phyloP scores from a whole-genome alignment of 2,113 vertebrate genomes.

The Brienomyrus longianalis region DNA sequence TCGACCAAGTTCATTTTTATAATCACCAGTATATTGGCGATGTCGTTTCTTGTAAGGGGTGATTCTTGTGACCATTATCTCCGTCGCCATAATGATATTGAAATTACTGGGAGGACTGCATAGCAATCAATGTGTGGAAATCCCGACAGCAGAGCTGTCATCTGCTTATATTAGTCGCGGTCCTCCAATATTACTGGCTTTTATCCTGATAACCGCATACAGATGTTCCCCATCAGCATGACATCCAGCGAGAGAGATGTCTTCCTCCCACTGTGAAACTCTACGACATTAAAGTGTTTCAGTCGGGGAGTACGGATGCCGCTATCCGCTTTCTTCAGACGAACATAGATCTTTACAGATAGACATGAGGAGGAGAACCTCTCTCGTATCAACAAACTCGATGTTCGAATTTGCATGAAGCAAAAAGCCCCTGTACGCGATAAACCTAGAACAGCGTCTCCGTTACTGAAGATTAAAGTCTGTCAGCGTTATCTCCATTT shows the following conservation, averaged over 20 bases:
- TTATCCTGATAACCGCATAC: background rate
- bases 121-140: background rate
- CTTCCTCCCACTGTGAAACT: background rate
- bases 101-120: background rate
- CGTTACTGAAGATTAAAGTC: background rate
- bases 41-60: background rate
- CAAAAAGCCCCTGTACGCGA: background rate
- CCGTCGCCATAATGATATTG: background rate
- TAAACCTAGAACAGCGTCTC: background rate
- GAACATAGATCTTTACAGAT: background rate
- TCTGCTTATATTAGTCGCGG: background rate
- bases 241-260: background rate
- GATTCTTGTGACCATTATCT: background rate
- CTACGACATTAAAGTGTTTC: background rate
- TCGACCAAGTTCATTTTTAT: background rate
- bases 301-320: background rate
- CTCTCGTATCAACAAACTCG: background rate
- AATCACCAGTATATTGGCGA: background rate
- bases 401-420: background rate
- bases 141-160: background rate
- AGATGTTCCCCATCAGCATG: background rate
- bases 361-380: background rate
- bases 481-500: background rate
- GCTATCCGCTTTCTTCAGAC: background rate
- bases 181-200: background rate